Evolutionary conservation across 2,113 vertebrate species (phyloP).

Genomic region (Daphoenositta chrysoptera): DNA sequence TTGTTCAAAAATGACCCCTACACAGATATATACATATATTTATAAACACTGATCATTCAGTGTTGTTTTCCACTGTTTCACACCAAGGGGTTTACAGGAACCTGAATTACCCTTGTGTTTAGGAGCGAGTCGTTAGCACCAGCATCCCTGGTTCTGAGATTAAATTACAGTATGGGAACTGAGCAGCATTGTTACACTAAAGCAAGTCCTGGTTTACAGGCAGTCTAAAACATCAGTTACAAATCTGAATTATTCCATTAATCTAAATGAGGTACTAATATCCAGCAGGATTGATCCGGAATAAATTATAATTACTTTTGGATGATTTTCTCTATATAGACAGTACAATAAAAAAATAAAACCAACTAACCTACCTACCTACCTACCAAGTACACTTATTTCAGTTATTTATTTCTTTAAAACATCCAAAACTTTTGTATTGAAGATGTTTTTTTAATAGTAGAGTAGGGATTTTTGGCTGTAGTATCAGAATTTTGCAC

Average conservation of each 20-base stretch:
- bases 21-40: no score
- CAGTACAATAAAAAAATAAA: background rate
- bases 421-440: background rate
- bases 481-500: background rate
- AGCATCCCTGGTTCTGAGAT: background rate
- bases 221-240: background rate
- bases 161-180: background rate
- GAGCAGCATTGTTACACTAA: background rate
- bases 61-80: background rate
- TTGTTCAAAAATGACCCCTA: background rate
- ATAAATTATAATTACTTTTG: background rate
- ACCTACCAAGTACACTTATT: background rate
- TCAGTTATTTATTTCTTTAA: background rate
- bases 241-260: background rate
- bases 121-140: rapidly evolving
- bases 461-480: background rate
- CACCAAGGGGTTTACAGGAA: background rate
- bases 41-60: background rate
- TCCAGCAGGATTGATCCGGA: background rate
- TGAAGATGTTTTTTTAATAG: background rate
- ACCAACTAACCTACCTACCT: background rate
- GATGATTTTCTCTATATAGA: background rate
- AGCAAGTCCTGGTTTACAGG: background rate
- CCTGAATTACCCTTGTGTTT: background rate
- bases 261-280: background rate